Conservation (phyloP, 2,888 invertebrate species). For the Hypercompe scribonia region DNA sequence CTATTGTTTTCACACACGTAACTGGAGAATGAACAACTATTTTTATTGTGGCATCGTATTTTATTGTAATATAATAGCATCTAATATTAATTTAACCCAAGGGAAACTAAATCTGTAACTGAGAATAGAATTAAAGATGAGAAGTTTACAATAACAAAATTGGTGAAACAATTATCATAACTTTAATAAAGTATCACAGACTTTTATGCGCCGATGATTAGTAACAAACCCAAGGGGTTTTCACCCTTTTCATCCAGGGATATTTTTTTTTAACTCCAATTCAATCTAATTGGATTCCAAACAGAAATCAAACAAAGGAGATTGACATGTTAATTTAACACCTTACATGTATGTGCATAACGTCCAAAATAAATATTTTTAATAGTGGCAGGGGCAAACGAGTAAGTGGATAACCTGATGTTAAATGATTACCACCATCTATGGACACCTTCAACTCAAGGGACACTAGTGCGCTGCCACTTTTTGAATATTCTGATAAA, state of each 20-base stretch:
- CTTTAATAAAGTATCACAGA: too few relatives aligned
- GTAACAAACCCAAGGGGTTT: too few relatives aligned
- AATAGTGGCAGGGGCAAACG: neutral
- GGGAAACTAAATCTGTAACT: neutral
- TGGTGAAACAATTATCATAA: too few relatives aligned
- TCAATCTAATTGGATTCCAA: too few relatives aligned
- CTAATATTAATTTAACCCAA: neutral
- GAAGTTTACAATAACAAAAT: too few relatives aligned
- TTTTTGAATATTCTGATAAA: neutral
- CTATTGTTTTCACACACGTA: conserved; percentile 23
- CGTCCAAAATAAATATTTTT: too few relatives aligned
- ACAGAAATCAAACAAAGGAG: too few relatives aligned
- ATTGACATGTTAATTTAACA: neutral
- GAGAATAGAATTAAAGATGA: neutral
- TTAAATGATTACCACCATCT: too few relatives aligned
- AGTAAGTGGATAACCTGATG: neutral
- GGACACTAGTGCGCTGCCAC: too few relatives aligned
- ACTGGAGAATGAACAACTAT: conserved; percentile 5
- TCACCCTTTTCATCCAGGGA: neutral
- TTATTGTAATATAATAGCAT: neutral
- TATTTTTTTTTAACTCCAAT: too few relatives aligned
- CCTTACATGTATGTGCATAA: neutral
- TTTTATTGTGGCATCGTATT: neutral
- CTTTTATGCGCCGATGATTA: too few relatives aligned
- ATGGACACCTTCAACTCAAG: too few relatives aligned